A percentile compares a stretch with the other conserved stretches of the same genome.
Conservation (phyloP, 2,797 vertebrate species). For the Lacerta bilineata region DNA sequence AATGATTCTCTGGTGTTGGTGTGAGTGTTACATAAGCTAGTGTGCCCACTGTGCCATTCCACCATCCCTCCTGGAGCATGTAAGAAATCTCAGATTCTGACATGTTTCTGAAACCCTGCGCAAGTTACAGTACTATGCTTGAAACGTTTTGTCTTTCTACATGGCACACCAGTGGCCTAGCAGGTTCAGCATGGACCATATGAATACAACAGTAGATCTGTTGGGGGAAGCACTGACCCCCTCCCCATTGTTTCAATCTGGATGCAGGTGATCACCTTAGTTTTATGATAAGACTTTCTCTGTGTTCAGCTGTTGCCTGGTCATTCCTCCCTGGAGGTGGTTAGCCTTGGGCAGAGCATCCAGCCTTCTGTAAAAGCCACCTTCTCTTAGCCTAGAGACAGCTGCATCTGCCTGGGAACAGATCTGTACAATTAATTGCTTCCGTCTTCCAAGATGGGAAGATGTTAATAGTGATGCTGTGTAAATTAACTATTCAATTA, state of each 20-base stretch:
- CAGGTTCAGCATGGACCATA: neutral
- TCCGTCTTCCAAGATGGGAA: neutral
- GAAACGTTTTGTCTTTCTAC: neutral
- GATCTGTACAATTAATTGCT: slow-evolving; percentile 5
- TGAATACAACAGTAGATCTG: too few relatives aligned
- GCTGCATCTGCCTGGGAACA: slow-evolving; percentile 5
- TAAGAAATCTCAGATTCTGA: neutral
- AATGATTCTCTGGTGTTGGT: neutral
- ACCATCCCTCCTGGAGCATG: neutral
- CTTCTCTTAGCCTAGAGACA: neutral
- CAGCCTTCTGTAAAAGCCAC: neutral
- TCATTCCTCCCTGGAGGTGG: neutral
- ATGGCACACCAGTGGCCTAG: neutral
- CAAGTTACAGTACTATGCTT: neutral
- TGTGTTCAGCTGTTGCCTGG: neutral
- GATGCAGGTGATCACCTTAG: neutral
- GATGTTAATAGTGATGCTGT: neutral
- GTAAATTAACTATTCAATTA: slow-evolving; percentile 33
- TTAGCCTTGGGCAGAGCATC: neutral
- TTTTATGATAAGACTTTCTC: neutral
- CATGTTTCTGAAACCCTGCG: neutral
- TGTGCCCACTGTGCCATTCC: too few relatives aligned
- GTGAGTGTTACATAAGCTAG: neutral
- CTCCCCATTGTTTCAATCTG: too few relatives aligned
- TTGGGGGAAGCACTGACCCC: too few relatives aligned